Percentiles rank a stretch among this genome's conserved stretches.
Conservation (phyloP, 2,797 vertebrate species). For the Bradypodion ventrale region DNA sequence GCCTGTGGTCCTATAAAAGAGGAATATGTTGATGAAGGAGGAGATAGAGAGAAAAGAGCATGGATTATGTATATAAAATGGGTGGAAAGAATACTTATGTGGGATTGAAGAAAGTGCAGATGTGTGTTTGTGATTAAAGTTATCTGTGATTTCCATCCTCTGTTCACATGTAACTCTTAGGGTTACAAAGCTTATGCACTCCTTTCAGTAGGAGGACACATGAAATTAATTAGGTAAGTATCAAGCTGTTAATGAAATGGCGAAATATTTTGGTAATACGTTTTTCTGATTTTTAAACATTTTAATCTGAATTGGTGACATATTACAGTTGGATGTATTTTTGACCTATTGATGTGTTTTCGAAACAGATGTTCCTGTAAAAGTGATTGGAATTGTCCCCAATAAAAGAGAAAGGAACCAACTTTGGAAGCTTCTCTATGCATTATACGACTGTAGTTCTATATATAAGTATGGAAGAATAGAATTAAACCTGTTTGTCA, state of each 20-base stretch:
- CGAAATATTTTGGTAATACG: not conserved
- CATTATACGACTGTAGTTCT: conserved; percentile 84
- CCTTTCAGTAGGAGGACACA: not conserved
- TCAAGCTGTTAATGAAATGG: not conserved
- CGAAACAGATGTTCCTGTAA: conserved; percentile 85
- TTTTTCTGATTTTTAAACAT: not conserved
- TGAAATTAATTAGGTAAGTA: not conserved
- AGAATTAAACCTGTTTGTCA: conserved; percentile 90
- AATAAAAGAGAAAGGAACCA: conserved; percentile 74
- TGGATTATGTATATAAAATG: too few relatives aligned
- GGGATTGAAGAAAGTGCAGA: too few relatives aligned
- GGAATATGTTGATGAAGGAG: too few relatives aligned
- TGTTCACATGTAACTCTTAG: not conserved
- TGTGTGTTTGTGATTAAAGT: too few relatives aligned
- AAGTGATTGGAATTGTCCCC: conserved; percentile 86
- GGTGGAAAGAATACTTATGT: too few relatives aligned
- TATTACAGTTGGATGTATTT: not conserved
- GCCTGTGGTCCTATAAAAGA: too few relatives aligned
- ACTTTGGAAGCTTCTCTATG: conserved; percentile 86
- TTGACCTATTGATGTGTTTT: conserved; percentile 45
- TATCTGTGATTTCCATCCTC: too few relatives aligned
- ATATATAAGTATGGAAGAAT: conserved; percentile 88
- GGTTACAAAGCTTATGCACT: not conserved
- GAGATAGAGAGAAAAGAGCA: too few relatives aligned
- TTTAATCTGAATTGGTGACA: not conserved